Evolutionary conservation across 1,140 invertebrate genomes (phyloP).

Genomic region (Platyscapa corneri): DNA sequence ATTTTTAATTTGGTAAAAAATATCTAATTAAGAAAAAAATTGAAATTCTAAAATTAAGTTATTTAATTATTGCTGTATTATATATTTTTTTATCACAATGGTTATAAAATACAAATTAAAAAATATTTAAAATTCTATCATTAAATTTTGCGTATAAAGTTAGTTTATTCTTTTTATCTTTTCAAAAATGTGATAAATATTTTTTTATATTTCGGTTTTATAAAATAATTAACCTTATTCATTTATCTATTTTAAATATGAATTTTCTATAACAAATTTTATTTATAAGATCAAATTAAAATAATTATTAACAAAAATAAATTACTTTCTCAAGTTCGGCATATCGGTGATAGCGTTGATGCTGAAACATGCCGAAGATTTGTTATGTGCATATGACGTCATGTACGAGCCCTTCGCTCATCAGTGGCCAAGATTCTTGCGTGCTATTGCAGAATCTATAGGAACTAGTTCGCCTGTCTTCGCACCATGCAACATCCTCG

Average conservation of each 20-base stretch:
- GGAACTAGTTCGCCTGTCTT: slow-evolving; percentile 60
- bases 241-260: too few relatives aligned
- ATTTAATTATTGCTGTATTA: too few relatives aligned
- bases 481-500: slow-evolving; percentile 67
- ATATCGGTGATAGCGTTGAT: slow-evolving; percentile 69
- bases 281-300: background rate
- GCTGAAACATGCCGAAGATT: slow-evolving; percentile 66
- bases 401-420: slow-evolving; percentile 43
- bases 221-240: too few relatives aligned
- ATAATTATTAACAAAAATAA: background rate
- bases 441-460: slow-evolving; percentile 61
- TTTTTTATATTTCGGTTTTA: too few relatives aligned
- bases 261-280: too few relatives aligned
- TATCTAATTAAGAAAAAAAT: too few relatives aligned
- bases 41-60: too few relatives aligned
- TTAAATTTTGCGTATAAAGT: background rate
- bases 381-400: slow-evolving; percentile 57
- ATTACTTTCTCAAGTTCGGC: slow-evolving; percentile 67
- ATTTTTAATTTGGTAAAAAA: too few relatives aligned
- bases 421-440: slow-evolving; percentile 69
- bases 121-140: too few relatives aligned
- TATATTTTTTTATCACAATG: too few relatives aligned
- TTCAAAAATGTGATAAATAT: background rate
- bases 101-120: too few relatives aligned
- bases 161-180: background rate